Base-by-base conservation (phyloP, 2,888 invertebrate genomes). In the Galerucella nymphaeae region DNA sequence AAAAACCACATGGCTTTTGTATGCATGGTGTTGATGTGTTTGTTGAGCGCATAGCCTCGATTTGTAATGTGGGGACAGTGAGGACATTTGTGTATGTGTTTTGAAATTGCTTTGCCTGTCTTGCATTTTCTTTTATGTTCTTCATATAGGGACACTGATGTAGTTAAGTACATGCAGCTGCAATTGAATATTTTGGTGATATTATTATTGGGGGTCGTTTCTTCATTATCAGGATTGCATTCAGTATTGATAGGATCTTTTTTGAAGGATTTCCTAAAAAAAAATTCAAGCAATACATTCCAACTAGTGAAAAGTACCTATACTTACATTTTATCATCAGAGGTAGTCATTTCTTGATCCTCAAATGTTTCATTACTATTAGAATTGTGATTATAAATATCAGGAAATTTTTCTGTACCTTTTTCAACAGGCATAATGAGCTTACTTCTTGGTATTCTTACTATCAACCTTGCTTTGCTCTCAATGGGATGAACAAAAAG, bases 11-110 rank as follows among this genome's bases (percentile, higher is more conserved):
- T 48, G 9, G 77, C 64, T 61, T 75, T 78, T 9, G 77, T 79
- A 62, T 79, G 80, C 71, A 77, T 76, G 13, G 76, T 76, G 59
- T 79, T 78, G 53, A 80, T 76, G 72, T 80, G 79, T 55, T 77
- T 76, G 48, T 70, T 76, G 11, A 79, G 55, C 2, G 76, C 74
- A 61, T 77, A 77, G 0, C 71, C 64, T 23, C 75, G 73, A 23
- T 71, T 73, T 1, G 77, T 76, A 2, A 75, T 68, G 62, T 78
- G 78, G 1, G 75, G 72, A 45, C 78, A 78, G 23, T 78, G 76
- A 8, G 75, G 76, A 23, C 80, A 78, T 55, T 76, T 77, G 16
- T 70, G 45, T 53, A 70, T 23, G 48, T 68, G 72, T 48, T 71
- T 75, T 16, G 59, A 30, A 11, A 38, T 48, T 9, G 11, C 18